Evolutionary conservation across 2,888 invertebrate genomes (phyloP), one percentile per base, ranked within the genome.

Genomic region (Stratiomys singularior): DNA sequence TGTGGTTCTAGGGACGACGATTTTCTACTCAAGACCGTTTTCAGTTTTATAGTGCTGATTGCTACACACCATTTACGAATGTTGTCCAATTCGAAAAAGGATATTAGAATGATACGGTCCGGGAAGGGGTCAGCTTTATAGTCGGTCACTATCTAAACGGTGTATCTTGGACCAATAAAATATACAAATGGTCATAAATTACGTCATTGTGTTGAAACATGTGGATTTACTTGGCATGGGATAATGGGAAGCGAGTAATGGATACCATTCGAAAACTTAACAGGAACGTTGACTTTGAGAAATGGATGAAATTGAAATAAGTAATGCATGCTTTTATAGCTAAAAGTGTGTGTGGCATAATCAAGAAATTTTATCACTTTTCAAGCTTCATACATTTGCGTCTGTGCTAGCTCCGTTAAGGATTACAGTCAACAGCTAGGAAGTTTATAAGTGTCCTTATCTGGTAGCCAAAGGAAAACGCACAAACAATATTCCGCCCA

Each of bases 131-230:
- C 74, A 74, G 78, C 76, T 78, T 78, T 78, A 78, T 78, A 76
- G 76, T 78, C 67, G 52, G 78, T 76, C 78, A 76, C 76, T 81
- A 81, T 81, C 81, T 81, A 81, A 81, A 81, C 80, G 80, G 80
- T 80, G 79, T 78, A 81, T 81, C 81, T 81, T 81, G 79, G 80
- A 78, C 79, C 81, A 81, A 81, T 81, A 81, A 81, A 81, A 71
- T 78, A 79, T 80, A 81, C 80, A 80, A 81, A 79, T 79, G 77
- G 60, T 76, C 79, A 81, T 81, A 81, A 81, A 81, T 81, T 80
- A 79, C 67, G 78, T 76, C 69, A 74, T 71, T 74, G 74, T 23
- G 46, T 27, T 28, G n/a, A 37, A 18, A 52, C 52, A 52, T 52
- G 52, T 52, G 15, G 52, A 52, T n/a, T 52, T 13, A 15, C 4